Evolutionary conservation across 2,797 vertebrate genomes (phyloP), one percentile per base, ranked within the genome.

Genomic region (Gephyroberyx darwinii): DNA sequence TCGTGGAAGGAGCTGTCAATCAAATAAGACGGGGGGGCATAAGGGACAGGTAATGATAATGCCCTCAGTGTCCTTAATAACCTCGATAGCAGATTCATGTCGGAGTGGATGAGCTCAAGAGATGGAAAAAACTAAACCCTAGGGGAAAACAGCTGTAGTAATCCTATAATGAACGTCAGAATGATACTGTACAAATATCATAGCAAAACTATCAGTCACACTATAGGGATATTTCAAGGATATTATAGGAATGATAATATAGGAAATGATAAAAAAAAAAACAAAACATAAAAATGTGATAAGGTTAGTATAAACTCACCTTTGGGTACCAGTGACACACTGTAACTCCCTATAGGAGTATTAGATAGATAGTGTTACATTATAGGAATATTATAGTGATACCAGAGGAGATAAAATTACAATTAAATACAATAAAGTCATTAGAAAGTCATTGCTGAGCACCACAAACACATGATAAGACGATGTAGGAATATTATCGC

Each of bases 1-100:
- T 75, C 22, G 87, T 47, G 35, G 73, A 65, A 3, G 20, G 13
- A 17, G 68, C 31, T 57, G 90, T 87, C 92, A 86, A 63, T 92
- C 91, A 91, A 30, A 79, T 0, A 4, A 22, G 77, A 73, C 26
- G 26, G 26, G 26, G 1, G 1, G 26, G 26, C 2, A 3, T 26
- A 26, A 4, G 26, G 26, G 26, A 26, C 89, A 88, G 86, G 91
- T 90, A 85, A 82, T 76, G 79, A 81, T 8, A 70, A 39, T 35
- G 66, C 77, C 69, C 74, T 41, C 78, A 75, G 79, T 39, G 74
- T 62, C 68, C 59, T n/a, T 60, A 33, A 82, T 64, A 16, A 71
- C 47, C 10, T 0, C 16, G 8, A 2, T 22, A 17, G 48, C 57
- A 51, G 7, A 39, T 48, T 12, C 33, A n/a, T 16, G n/a, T 1